These are phyloP conservation scores for Synanthedon formicaeformis DNA, from an alignment of 2,888 invertebrate genomes.

Conservation along the genomic window DNA sequence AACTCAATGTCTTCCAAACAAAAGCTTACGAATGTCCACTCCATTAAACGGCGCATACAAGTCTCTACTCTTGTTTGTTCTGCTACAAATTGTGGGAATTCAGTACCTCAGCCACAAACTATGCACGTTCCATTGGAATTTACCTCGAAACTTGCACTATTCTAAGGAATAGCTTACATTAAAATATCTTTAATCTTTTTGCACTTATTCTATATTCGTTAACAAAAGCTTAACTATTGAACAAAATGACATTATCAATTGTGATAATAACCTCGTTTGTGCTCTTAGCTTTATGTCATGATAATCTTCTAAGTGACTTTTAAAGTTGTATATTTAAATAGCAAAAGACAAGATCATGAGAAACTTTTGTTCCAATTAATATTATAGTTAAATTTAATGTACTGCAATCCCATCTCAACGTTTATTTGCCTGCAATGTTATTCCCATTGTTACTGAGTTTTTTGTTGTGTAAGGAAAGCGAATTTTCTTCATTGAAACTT, in stretches of 20 bases:
- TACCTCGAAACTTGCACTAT: conserved; percentile 1
- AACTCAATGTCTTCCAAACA: background rate
- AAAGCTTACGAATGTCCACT: background rate
- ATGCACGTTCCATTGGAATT: background rate
- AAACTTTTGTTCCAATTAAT: background rate
- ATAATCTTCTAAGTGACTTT: no score
- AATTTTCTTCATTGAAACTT: conserved; percentile 19
- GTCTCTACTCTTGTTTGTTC: background rate
- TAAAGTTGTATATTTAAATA: no score
- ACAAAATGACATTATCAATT: no score
- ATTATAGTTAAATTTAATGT: background rate
- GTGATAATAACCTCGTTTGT: no score
- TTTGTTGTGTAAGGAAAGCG: conserved; percentile 27
- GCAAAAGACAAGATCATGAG: no score
- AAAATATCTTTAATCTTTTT: no score
- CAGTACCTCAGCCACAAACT: background rate
- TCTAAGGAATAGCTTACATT: background rate
- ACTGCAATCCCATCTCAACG: background rate
- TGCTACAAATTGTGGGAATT: background rate
- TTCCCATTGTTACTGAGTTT: conserved; percentile 19
- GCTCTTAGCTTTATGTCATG: no score
- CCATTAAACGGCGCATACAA: background rate
- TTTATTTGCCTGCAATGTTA: conserved; percentile 9
- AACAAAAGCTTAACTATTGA: no score
- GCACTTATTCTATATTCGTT: no score